These are phyloP conservation scores for Mythimna pallens DNA, from an alignment of 2,888 invertebrate genomes.

Conservation along the genomic window DNA sequence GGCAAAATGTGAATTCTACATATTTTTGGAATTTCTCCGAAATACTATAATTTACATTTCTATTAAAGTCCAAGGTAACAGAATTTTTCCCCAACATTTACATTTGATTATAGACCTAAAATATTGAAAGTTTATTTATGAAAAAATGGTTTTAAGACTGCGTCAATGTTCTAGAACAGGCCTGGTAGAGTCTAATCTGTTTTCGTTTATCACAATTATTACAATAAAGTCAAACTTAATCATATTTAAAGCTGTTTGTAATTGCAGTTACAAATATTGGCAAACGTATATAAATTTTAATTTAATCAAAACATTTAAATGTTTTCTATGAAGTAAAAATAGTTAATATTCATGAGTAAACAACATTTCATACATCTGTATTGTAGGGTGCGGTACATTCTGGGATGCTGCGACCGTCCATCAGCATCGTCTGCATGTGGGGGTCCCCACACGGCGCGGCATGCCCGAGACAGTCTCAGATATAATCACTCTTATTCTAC, in stretches of 20 bases:
- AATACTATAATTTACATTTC: constrained; percentile 52
- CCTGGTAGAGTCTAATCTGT: too few relatives aligned
- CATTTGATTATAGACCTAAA: constrained; percentile 6
- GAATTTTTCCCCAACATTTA: constrained; percentile 28
- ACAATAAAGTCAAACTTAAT: too few relatives aligned
- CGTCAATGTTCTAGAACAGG: neutral
- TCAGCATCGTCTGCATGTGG: constrained; percentile 53
- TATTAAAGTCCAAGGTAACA: constrained; percentile 26
- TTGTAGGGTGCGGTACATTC: constrained; percentile 5
- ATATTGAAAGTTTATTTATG: constrained; percentile 1
- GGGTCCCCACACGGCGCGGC: constrained; percentile 63
- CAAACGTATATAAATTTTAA: too few relatives aligned
- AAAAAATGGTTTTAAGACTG: constrained; percentile 5
- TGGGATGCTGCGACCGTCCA: constrained; percentile 43
- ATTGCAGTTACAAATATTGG: too few relatives aligned
- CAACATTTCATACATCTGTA: neutral
- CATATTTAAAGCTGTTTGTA: neutral
- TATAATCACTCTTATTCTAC: constrained; percentile 59
- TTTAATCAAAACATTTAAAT: too few relatives aligned
- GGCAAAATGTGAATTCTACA: constrained; percentile 45
- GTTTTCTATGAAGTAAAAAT: neutral
- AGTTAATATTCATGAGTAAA: neutral
- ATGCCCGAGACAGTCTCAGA: constrained; percentile 55
- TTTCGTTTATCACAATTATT: neutral
- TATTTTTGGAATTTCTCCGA: constrained; percentile 44